A percentile compares a stretch with the other conserved stretches of the same genome.
phyloP scores from a whole-genome alignment of 2,888 invertebrate species.

The Agonum fuliginosum region DNA sequence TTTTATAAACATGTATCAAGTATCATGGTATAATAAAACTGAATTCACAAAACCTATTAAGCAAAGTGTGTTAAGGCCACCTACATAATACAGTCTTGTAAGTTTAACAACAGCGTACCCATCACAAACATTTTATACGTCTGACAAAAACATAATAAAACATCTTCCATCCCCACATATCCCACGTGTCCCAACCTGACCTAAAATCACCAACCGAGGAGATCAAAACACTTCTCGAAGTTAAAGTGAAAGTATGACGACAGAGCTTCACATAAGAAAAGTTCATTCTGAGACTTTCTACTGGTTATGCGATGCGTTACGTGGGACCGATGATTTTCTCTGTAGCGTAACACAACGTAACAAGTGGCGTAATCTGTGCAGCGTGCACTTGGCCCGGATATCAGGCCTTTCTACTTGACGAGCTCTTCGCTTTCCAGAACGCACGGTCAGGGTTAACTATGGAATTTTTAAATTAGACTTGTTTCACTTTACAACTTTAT shows the following conservation, averaged over 20 bases:
- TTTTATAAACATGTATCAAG: constrained; percentile 25
- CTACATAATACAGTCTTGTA: neutral
- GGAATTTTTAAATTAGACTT: neutral
- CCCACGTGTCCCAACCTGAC: constrained; percentile 4
- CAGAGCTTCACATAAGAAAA: neutral
- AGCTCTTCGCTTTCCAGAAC: neutral
- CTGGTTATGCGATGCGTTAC: constrained; percentile 29
- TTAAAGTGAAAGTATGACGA: constrained; percentile 43
- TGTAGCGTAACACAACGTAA: constrained; percentile 17
- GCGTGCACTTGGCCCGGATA: constrained; percentile 42
- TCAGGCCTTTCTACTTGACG: constrained; percentile 2
- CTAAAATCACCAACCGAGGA: constrained; percentile 12
- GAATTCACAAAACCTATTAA: constrained; percentile 1
- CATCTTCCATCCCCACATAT: neutral
- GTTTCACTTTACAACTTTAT: neutral
- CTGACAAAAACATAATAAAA: neutral
- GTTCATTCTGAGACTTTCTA: constrained; percentile 6
- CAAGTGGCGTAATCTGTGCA: constrained; percentile 20
- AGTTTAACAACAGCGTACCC: neutral
- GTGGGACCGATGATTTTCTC: constrained; percentile 30
- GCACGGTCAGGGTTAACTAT: constrained; percentile 11
- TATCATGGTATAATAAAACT: neutral
- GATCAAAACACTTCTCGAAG: neutral
- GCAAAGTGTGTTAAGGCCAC: constrained; percentile 21
- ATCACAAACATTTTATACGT: constrained; percentile 1